Evolutionary conservation across 1,140 invertebrate species (phyloP).

Genomic region (Atta texana): DNA sequence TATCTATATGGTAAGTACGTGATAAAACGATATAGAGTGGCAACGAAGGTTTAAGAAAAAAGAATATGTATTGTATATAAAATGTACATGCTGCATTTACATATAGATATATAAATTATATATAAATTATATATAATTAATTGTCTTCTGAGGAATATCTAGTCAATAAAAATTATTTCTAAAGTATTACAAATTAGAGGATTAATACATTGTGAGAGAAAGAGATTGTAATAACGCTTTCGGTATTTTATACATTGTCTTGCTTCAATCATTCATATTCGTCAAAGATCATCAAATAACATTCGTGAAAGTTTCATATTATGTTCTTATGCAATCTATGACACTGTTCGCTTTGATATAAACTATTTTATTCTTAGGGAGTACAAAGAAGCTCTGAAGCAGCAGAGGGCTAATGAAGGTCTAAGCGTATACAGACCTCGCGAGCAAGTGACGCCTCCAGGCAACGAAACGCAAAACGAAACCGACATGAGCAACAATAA

Average conservation of each 20-base stretch:
- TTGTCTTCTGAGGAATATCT: not conserved
- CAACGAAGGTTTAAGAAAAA: not conserved
- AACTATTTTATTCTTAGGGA: conserved; percentile 87
- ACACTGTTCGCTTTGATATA: not conserved
- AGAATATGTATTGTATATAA: not conserved
- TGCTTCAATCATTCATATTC: conserved; percentile 25
- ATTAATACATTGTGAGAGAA: not conserved
- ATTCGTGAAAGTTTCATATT: conserved; percentile 24
- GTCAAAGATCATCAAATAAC: conserved; percentile 28
- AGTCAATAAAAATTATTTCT: not conserved
- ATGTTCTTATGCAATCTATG: not conserved
- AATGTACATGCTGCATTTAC: not conserved
- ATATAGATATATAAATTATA: conserved; percentile 1
- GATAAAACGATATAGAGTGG: too few relatives aligned
- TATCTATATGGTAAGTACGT: too few relatives aligned
- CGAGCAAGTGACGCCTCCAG: conserved; percentile 81
- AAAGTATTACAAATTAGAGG: not conserved
- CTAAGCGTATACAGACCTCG: conserved; percentile 90
- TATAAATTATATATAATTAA: not conserved
- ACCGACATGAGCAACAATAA: conserved; percentile 71
- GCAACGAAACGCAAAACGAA: conserved; percentile 79
- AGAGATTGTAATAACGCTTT: conserved; percentile 20
- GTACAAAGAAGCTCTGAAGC: conserved; percentile 95
- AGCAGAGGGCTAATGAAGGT: conserved; percentile 92
- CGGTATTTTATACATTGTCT: conserved; percentile 32